Evolutionary conservation across 2,888 invertebrate species (phyloP).

Genomic region (Smittia sp.): DNA sequence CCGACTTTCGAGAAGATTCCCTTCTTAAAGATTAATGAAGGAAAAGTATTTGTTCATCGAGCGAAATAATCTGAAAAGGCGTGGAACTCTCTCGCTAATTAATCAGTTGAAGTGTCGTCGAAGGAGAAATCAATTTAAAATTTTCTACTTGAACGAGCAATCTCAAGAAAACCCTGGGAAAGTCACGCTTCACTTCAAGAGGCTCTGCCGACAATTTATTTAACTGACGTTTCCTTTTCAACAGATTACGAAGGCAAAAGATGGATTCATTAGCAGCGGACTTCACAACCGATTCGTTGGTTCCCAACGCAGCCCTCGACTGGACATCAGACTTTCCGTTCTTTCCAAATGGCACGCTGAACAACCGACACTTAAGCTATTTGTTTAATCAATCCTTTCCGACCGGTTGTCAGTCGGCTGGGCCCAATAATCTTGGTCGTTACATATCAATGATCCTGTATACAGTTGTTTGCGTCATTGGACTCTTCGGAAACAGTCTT

Average conservation of each 20-base stretch:
- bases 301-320: neutral
- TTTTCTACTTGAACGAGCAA: neutral
- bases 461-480: slow-evolving; percentile 79
- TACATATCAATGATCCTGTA: slow-evolving; percentile 72
- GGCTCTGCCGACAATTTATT: neutral
- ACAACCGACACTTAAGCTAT: neutral
- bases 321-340: neutral
- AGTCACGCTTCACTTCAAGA: neutral
- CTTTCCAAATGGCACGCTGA: neutral
- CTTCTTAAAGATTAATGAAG: too few species aligned
- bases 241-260: neutral
- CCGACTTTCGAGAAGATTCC: neutral
- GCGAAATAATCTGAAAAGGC: neutral
- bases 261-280: neutral
- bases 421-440: slow-evolving; percentile 58
- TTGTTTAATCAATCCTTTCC: neutral
- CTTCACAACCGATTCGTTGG: neutral
- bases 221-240: neutral
- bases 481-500: slow-evolving; percentile 82
- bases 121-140: neutral
- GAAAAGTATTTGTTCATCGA: neutral
- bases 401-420: slow-evolving; percentile 55
- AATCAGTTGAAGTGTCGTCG: neutral
- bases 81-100: neutral
- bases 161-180: neutral